Evolutionary conservation across 2,797 vertebrate species (phyloP).

Genomic region (Valencia hispanica): DNA sequence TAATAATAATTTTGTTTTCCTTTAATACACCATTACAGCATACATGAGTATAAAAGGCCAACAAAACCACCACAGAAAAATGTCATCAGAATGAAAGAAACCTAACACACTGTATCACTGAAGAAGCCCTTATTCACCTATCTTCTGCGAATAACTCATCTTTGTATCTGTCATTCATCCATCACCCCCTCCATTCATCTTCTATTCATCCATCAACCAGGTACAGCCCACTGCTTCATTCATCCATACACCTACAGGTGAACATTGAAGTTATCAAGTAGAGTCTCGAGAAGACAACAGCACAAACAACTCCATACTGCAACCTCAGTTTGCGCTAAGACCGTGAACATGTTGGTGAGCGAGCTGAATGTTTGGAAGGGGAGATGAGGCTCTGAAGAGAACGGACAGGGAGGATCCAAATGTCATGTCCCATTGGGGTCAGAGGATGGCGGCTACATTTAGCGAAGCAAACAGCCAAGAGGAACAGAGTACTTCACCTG

Average conservation of each 20-base stretch:
- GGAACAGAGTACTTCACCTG: constrained; percentile 76
- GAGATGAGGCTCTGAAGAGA: constrained; percentile 31
- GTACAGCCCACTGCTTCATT: constrained; percentile 30
- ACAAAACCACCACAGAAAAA: constrained; percentile 2
- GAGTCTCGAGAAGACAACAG: constrained; percentile 30
- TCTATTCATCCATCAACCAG: constrained; percentile 46
- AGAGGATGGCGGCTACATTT: constrained; percentile 68
- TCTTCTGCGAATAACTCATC: constrained; percentile 46
- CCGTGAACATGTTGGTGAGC: constrained; percentile 8
- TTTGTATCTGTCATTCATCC: constrained; percentile 48
- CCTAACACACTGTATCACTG: constrained; percentile 23
- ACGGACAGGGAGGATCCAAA: constrained; percentile 57
- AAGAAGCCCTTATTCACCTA: constrained; percentile 43
- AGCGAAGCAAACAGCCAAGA: constrained; percentile 76
- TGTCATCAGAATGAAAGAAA: constrained; percentile 39
- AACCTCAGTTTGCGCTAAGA: constrained; percentile 8
- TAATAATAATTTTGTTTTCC: neutral
- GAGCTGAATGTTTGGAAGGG: constrained; percentile 12
- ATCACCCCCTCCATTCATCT: constrained; percentile 46
- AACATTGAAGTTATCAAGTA: constrained; percentile 5
- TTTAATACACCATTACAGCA: neutral
- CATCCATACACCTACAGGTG: constrained; percentile 27
- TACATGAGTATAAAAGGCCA: constrained; percentile 10
- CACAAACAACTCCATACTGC: neutral
- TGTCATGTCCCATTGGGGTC: constrained; percentile 81